Evolutionary conservation across 2,113 vertebrate species (phyloP), one percentile per base, ranked within the genome.

Genomic region (Cisticola juncidis): DNA sequence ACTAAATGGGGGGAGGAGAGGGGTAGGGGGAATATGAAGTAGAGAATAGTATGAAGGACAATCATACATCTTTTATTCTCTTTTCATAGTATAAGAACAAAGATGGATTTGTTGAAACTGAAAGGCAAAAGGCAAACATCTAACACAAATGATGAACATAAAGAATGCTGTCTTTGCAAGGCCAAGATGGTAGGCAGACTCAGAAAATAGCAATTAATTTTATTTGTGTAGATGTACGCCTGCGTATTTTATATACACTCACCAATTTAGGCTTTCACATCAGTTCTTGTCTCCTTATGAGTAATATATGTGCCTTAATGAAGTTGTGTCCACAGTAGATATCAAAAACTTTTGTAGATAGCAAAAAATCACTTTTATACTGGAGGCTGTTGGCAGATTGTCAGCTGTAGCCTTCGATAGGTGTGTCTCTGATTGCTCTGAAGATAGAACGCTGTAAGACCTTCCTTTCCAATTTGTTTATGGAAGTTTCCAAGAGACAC

Each of bases 61-160:
- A 18, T 86, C 44, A 60, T 53, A 60, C 23, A 38, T 56, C 50
- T 72, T 88, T 45, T 53, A 47, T 66, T 78, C 57, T 87, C 6
- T 81, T 56, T 81, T 90, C 6, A 3, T 44, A 87, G 24, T 19
- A 1, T 56, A 54, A 82, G n/a, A 86, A 33, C 35, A 60, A 72
- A 42, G 60, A 62, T 83, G 40, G 11, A 26, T 92, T 86, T 88
- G 47, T 69, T 88, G 61, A 81, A 94, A 64, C 31, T 33, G 36
- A 62, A 92, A 86, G 56, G 56, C 33, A 73, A 73, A 88, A 90
- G 42, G 51, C 28, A 76, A 80, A n/a, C 19, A 24, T 70, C 11
- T 77, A 60, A 28, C 9, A 64, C 8, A 84, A 36, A 47, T 68
- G 4, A 57, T 60, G 42, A 48, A n/a, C 28, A 76, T 22, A 26